Base-by-base conservation (phyloP, 2,797 vertebrate genomes). In the Gymnoscopelus microlampas region DNA sequence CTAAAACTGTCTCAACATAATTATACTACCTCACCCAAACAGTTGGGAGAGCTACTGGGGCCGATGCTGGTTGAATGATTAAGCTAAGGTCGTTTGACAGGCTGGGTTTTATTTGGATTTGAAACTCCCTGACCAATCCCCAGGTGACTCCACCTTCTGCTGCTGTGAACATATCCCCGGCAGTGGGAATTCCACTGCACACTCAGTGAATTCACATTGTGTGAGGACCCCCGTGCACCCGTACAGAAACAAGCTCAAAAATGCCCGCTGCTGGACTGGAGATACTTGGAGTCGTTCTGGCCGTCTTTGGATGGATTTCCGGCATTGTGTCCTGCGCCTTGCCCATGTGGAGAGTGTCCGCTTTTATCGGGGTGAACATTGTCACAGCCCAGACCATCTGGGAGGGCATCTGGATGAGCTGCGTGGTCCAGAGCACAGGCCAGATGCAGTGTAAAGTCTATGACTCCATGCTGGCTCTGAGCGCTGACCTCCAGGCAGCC, bases 371-470 rank as follows among this genome's bases (percentile, higher is more conserved):
- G 5, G 90, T 82, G 77, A 97, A 93, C 89, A 95, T 98, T 2
- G 92, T 98, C 79, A 96, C 95, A 0, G 94, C 95, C 0, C 95
- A 96, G 90, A 93, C 66, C 76, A 92, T 89, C 53, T 96, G 94
- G 94, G 94, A 96, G 69, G 95, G 96, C 15, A 95, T 96, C 71
- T 97, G 96, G 96, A 97, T 96, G 95, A 91, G 83, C 88, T 97
- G 96, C 2, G 93, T 95, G 76, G 92, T 95, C 15, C 94, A 95
- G 86, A 96, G 95, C 84, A 96, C 95, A 0, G 95, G 95, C 0
- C 94, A 95, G 87, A 95, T 96, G 92, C 94, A 94, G 73, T 96
- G 95, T 58, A 96, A 96, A 68, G 80, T 93, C 69, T 90, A 96
- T 1, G 95, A 97, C 90, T 96, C 95, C 56, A 92, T 96, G 90